phyloP scores from a whole-genome alignment of 2,888 invertebrate genomes.

The Muscina levida region DNA sequence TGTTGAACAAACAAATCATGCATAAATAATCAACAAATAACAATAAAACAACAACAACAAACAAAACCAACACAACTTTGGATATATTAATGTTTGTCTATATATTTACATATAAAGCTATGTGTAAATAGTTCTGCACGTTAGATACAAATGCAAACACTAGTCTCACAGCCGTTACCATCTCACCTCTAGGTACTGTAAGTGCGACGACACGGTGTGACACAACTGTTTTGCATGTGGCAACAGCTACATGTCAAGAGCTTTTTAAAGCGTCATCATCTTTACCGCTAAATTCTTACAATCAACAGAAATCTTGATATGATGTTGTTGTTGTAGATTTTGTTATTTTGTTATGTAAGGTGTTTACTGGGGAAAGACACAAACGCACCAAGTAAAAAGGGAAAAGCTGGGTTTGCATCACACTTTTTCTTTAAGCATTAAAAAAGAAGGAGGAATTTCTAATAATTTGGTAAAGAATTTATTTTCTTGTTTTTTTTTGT shows the following conservation, averaged over 20 bases:
- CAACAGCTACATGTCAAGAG: conserved; percentile 65
- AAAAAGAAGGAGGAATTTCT: conserved; percentile 33
- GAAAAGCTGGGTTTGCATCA: not conserved
- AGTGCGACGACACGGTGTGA: not conserved
- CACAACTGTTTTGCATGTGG: conserved; percentile 59
- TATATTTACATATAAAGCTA: not conserved
- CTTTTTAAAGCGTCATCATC: conserved; percentile 63
- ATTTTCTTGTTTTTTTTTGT: no score
- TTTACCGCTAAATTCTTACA: conserved; percentile 59
- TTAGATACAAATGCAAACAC: conserved; percentile 62
- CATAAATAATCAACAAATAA: conserved; percentile 30
- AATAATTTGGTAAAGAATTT: no score
- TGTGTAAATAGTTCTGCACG: not conserved
- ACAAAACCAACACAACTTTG: not conserved
- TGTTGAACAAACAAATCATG: conserved; percentile 11
- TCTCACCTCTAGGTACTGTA: conserved; percentile 4
- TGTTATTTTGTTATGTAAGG: not conserved
- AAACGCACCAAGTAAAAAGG: not conserved
- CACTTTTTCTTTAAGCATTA: not conserved
- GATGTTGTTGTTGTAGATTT: not conserved
- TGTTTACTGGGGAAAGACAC: not conserved
- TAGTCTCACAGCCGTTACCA: conserved; percentile 58
- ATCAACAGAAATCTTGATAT: conserved; percentile 46
- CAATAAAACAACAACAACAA: not conserved
- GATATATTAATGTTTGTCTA: not conserved